Conservation (phyloP, 1,140 invertebrate species). For the Psix sp. region DNA sequence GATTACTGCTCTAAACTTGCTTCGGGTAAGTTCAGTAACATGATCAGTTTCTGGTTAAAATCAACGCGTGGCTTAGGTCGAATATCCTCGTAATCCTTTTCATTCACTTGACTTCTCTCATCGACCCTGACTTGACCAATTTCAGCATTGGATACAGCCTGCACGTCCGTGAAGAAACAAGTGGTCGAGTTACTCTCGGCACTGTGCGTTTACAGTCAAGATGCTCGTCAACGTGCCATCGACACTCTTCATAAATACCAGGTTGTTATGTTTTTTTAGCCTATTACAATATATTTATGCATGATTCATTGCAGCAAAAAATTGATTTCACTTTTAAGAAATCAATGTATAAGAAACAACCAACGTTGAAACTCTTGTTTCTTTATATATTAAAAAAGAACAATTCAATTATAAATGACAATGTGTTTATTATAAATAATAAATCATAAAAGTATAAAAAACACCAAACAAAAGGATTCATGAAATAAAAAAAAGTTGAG, state of each 20-base stretch:
- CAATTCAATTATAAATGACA: no score
- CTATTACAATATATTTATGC: constrained; percentile 2
- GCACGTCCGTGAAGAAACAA: constrained; percentile 92
- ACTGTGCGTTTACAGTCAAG: constrained; percentile 91
- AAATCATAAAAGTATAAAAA: neutral
- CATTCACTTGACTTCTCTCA: constrained; percentile 54
- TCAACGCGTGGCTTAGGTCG: constrained; percentile 15
- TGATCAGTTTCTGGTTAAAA: constrained; percentile 10
- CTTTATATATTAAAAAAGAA: no score
- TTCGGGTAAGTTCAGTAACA: constrained; percentile 78
- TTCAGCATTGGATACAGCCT: constrained; percentile 89
- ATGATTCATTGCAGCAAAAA: neutral
- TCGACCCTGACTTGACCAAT: constrained; percentile 64
- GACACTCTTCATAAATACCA: constrained; percentile 93
- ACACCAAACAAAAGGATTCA: neutral
- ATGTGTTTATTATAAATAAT: no score
- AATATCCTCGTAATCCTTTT: constrained; percentile 46
- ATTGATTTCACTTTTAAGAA: no score
- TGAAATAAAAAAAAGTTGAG: neutral
- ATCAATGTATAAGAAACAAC: no score
- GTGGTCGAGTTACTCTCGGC: constrained; percentile 93
- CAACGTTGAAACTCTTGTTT: no score
- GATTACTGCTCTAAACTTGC: constrained; percentile 95
- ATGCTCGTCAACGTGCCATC: constrained; percentile 89
- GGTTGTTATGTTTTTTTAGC: constrained; percentile 75